Conservation (phyloP, 1,140 invertebrate species). For the Zaprionus ornatus region DNA sequence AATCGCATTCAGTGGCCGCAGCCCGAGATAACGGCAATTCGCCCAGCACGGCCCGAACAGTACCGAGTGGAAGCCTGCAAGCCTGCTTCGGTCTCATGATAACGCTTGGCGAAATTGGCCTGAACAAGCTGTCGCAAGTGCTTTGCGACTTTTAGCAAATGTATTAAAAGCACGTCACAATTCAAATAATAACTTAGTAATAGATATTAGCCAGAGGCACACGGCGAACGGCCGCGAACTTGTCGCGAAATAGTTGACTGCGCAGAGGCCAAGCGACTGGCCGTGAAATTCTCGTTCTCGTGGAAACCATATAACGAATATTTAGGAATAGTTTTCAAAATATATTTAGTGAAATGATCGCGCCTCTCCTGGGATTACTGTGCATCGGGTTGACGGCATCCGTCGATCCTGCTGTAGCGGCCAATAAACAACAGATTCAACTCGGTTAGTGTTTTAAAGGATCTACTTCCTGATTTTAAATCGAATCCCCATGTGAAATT, state of each 20-base stretch:
- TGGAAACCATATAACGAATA: neutral
- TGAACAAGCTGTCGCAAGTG: slow-evolving; percentile 68
- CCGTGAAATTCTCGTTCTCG: slow-evolving; percentile 40
- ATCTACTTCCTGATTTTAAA: neutral
- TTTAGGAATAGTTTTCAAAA: neutral
- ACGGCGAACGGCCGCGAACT: slow-evolving; percentile 36
- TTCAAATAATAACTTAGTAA: slow-evolving; percentile 80
- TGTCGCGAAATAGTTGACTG: slow-evolving; percentile 59
- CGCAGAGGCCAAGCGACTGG: slow-evolving; percentile 63
- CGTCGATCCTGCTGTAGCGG: neutral
- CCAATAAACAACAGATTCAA: slow-evolving; percentile 14
- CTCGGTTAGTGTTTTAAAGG: slow-evolving; percentile 30
- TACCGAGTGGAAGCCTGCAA: slow-evolving; percentile 37
- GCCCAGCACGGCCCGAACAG: neutral
- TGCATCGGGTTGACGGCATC: slow-evolving; percentile 16
- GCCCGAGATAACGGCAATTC: slow-evolving; percentile 71
- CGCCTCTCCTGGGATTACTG: slow-evolving; percentile 19
- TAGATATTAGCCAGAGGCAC: slow-evolving; percentile 68
- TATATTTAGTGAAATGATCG: slow-evolving; percentile 1
- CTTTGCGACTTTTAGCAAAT: slow-evolving; percentile 33
- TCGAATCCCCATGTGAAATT: neutral
- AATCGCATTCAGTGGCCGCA: slow-evolving; percentile 43
- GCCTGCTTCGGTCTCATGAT: slow-evolving; percentile 42
- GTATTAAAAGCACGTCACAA: slow-evolving; percentile 75
- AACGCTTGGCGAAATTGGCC: slow-evolving; percentile 61